phyloP scores from a whole-genome alignment of 2,113 vertebrate genomes.

The Siniperca chuatsi region DNA sequence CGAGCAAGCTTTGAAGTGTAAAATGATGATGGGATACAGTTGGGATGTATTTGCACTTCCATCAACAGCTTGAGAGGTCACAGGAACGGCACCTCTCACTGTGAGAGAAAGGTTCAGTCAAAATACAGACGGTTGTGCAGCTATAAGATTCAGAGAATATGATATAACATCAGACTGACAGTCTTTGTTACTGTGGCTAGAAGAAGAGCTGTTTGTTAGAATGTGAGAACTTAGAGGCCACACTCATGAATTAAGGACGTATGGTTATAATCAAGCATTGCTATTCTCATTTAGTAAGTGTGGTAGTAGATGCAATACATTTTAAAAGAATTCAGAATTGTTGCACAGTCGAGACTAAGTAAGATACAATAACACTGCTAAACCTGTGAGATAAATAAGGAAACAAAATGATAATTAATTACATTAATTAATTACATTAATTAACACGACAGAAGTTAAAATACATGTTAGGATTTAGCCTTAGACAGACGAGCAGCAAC shows the following conservation, averaged over 20 bases:
- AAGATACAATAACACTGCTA: neutral
- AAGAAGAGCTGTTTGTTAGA: neutral
- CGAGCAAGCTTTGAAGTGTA: constrained; percentile 56
- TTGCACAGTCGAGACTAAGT: neutral
- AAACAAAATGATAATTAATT: neutral
- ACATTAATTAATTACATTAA: neutral
- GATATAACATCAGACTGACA: neutral
- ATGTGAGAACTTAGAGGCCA: neutral
- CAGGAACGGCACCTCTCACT: neutral
- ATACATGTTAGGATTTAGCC: too few relatives aligned
- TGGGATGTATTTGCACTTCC: constrained; percentile 53
- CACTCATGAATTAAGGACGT: neutral
- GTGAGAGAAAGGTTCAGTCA: constrained; percentile 13
- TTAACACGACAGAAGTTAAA: neutral
- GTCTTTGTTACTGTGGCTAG: constrained; percentile 1
- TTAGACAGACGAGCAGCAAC: neutral
- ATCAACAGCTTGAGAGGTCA: constrained; percentile 46
- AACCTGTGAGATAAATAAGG: neutral
- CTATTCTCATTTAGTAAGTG: neutral
- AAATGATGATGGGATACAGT: constrained; percentile 41
- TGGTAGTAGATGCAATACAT: neutral
- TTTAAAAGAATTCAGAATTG: neutral
- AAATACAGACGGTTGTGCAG: neutral
- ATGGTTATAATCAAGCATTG: neutral
- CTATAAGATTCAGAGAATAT: neutral